Evolutionary conservation across 2,888 invertebrate genomes (phyloP).

Genomic region (Hirtodrosophila duncani): DNA sequence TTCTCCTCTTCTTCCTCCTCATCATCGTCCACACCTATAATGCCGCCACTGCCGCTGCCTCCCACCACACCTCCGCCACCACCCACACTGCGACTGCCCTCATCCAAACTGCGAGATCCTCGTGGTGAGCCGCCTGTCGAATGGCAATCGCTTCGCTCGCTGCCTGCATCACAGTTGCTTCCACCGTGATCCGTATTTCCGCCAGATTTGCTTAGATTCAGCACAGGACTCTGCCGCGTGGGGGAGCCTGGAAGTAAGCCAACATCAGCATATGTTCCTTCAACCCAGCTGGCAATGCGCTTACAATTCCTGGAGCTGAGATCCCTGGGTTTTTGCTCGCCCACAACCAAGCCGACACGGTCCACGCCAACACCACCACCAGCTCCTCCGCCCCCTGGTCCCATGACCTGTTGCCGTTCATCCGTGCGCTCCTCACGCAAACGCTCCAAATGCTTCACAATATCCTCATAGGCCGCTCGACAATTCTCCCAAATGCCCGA

Average conservation of each 20-base stretch:
- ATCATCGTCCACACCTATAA: constrained; percentile 73
- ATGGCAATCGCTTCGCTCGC: constrained; percentile 81
- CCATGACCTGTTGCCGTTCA: constrained; percentile 87
- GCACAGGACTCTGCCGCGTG: constrained; percentile 93
- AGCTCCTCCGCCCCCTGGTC: constrained; percentile 80
- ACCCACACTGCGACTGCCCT: constrained; percentile 63
- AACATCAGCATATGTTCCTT: background rate
- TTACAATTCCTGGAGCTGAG: constrained; percentile 92
- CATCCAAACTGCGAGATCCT: constrained; percentile 63
- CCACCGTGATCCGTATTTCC: constrained; percentile 85
- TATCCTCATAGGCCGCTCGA: constrained; percentile 95
- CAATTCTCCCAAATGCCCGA: constrained; percentile 97
- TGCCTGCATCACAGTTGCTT: constrained; percentile 81
- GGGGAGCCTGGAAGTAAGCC: constrained; percentile 81
- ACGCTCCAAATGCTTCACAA: constrained; percentile 96
- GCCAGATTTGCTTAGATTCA: constrained; percentile 93
- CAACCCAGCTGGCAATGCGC: constrained; percentile 14
- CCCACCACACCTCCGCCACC: constrained; percentile 63
- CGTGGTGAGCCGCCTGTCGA: constrained; percentile 82
- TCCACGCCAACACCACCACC: constrained; percentile 20
- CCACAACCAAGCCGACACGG: constrained; percentile 72
- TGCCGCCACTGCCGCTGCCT: constrained; percentile 56
- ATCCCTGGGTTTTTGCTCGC: constrained; percentile 91
- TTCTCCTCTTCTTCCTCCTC: constrained; percentile 87
- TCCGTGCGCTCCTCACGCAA: constrained; percentile 93